Percentiles rank a stretch among this genome's conserved stretches.
Evolutionary conservation across 2,888 invertebrate genomes (phyloP).

Genomic region (Clistopyga incitator): DNA sequence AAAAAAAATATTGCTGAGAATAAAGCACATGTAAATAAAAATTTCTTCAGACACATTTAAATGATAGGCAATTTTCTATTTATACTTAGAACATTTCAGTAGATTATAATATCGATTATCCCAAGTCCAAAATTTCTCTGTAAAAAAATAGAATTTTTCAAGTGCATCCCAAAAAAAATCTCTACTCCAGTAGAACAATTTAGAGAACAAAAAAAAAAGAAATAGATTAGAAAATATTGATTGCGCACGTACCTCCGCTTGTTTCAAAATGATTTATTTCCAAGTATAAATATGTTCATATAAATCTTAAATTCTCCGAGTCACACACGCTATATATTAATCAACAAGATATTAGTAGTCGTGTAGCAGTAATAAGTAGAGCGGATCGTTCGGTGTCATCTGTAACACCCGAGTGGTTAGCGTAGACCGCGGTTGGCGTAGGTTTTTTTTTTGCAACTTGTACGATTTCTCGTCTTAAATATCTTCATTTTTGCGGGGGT

Average conservation of each 20-base stretch:
- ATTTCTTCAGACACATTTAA: background rate
- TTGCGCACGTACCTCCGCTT: background rate
- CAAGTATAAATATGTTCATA: conserved; percentile 4
- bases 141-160: background rate
- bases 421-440: conserved; percentile 41
- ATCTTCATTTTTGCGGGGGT: conserved; percentile 24
- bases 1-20: no score
- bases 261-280: background rate
- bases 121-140: background rate
- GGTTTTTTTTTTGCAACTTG: conserved; percentile 37
- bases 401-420: conserved; percentile 20
- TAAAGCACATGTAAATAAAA: background rate
- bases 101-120: background rate
- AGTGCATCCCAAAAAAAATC: background rate
- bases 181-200: background rate
- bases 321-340: conserved; percentile 5
- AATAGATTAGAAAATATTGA: background rate
- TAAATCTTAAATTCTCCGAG: conserved; percentile 6
- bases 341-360: background rate
- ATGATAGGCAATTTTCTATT: background rate
- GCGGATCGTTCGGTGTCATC: conserved; percentile 20
- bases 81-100: no score
- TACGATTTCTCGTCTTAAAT: conserved; percentile 52
- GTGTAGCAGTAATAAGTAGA: conserved; percentile 11
- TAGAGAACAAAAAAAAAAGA: background rate